These are phyloP conservation scores for Tortrix viridana DNA, from an alignment of 2,888 invertebrate genomes.

Conservation along the genomic window DNA sequence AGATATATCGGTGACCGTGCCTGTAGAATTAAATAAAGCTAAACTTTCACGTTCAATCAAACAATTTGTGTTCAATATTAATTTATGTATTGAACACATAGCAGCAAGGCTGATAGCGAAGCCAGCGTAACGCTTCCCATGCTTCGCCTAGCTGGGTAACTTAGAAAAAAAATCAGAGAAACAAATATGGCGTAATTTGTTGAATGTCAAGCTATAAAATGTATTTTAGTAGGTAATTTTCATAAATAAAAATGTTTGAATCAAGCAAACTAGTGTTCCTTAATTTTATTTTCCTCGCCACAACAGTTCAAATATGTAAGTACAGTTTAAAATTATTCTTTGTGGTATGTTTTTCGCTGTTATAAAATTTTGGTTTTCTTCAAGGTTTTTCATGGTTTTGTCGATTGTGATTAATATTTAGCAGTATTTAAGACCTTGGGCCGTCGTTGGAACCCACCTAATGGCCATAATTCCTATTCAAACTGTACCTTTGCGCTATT, in stretches of 20 bases:
- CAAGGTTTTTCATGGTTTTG: constrained; percentile 32
- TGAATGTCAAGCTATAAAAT: constrained; percentile 60
- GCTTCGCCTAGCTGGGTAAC: background rate
- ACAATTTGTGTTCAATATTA: no score
- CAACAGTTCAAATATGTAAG: constrained; percentile 67
- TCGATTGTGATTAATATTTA: constrained; percentile 34
- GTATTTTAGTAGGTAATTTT: constrained; percentile 37
- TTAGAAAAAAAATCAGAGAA: constrained; percentile 44
- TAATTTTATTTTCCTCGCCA: constrained; percentile 57
- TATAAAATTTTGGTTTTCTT: constrained; percentile 43
- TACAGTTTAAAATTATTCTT: constrained; percentile 41
- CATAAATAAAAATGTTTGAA: constrained; percentile 75
- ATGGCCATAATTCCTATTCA: constrained; percentile 10
- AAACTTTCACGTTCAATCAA: no score
- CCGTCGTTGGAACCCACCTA: constrained; percentile 6
- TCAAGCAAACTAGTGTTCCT: constrained; percentile 57
- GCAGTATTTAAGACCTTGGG: constrained; percentile 19
- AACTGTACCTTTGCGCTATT: background rate
- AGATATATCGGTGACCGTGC: no score
- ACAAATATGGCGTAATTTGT: constrained; percentile 74
- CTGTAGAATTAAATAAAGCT: no score
- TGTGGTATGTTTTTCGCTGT: constrained; percentile 36
- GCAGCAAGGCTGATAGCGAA: constrained; percentile 6
- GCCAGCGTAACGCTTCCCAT: background rate
- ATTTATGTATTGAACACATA: no score